Conservation (phyloP, 2,888 invertebrate species). For the Oeneis ivallda region DNA sequence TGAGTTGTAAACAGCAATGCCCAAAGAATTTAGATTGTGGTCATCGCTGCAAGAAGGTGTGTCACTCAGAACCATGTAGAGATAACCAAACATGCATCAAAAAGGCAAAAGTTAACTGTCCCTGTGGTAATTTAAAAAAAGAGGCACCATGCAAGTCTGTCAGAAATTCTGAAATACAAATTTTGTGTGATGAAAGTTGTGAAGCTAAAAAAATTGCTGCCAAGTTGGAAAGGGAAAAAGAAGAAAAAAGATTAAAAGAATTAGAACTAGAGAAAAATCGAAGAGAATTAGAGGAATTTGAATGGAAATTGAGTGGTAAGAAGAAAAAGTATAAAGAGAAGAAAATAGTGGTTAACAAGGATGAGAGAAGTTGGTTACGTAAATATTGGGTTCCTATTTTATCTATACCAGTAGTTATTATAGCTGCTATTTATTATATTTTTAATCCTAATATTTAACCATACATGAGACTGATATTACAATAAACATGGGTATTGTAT, state of each 20-base stretch:
- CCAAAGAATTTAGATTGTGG: conserved; percentile 93
- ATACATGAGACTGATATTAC: not conserved
- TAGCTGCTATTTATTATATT: conserved; percentile 51
- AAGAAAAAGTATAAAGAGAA: conserved; percentile 78
- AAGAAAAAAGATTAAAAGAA: conserved; percentile 80
- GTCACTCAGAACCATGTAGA: conserved; percentile 88
- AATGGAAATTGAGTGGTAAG: conserved; percentile 88
- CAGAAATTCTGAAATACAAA: conserved; percentile 62
- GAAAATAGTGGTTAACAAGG: conserved; percentile 70
- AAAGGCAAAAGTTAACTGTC: conserved; percentile 89
- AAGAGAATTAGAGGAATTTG: conserved; percentile 87
- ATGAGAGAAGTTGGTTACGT: conserved; percentile 63
- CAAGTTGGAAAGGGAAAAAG: conserved; percentile 76
- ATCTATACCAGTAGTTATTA: conserved; percentile 51
- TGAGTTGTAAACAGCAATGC: conserved; percentile 92
- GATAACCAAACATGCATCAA: conserved; percentile 86
- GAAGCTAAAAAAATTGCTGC: conserved; percentile 79
- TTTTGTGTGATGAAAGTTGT: conserved; percentile 86
- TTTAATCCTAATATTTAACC: conserved; percentile 23
- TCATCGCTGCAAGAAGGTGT: conserved; percentile 88
- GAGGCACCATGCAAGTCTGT: conserved; percentile 86
- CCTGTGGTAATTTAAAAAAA: conserved; percentile 88
- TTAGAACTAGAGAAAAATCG: conserved; percentile 85
- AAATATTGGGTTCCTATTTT: conserved; percentile 72
- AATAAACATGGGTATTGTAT: not conserved